Conservation (phyloP, 2,888 invertebrate genomes). For the Ormyrus nitidulus region DNA sequence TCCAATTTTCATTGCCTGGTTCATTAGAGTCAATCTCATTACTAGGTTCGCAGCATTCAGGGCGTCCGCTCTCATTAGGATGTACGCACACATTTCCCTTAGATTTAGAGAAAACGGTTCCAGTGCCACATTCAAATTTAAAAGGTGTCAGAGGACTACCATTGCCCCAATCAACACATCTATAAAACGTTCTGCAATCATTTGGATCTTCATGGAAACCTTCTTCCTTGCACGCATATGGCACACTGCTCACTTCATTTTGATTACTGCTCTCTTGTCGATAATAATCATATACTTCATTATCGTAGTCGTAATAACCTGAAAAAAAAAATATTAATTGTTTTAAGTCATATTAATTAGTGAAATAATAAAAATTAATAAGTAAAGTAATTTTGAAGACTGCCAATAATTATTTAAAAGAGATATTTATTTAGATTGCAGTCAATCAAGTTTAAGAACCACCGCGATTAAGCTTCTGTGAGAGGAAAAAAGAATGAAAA, state of each 20-base stretch:
- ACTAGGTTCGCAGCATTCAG: conserved; percentile 80
- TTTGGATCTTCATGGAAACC: conserved; percentile 85
- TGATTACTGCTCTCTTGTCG: conserved; percentile 47
- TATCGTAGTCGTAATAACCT: conserved; percentile 54
- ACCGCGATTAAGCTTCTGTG: neutral
- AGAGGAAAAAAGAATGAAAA: neutral
- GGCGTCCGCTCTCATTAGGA: conserved; percentile 81
- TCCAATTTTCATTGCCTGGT: conserved; percentile 32
- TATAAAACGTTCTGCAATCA: conserved; percentile 86
- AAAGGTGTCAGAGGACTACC: conserved; percentile 78
- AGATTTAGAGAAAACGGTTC: conserved; percentile 80
- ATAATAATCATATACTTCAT: conserved; percentile 52
- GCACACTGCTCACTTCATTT: conserved; percentile 10
- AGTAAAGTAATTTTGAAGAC: neutral
- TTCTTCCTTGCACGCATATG: conserved; percentile 80
- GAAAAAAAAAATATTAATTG: neutral
- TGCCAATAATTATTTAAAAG: neutral
- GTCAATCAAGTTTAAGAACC: neutral
- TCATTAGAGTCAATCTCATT: conserved; percentile 76
- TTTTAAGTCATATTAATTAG: too few species aligned
- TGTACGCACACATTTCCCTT: conserved; percentile 84
- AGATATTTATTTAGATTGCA: neutral
- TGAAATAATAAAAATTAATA: too few species aligned
- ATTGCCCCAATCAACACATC: conserved; percentile 82
- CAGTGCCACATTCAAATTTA: conserved; percentile 84